Evolutionary conservation across 2,888 invertebrate genomes (phyloP).

Genomic region (Platypus cylindrus): DNA sequence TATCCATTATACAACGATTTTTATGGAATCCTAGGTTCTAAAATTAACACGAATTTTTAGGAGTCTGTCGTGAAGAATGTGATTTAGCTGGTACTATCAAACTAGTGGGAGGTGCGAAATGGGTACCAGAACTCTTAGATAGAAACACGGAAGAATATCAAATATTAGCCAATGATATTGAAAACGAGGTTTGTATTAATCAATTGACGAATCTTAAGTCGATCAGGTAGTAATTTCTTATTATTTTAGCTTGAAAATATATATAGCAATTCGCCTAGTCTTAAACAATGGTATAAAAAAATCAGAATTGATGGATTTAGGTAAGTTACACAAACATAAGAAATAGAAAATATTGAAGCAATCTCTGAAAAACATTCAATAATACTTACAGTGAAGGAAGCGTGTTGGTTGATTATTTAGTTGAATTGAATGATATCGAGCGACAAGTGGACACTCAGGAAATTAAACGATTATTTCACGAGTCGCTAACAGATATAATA

Average conservation of each 20-base stretch:
- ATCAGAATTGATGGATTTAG: conserved; percentile 76
- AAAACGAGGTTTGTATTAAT: conserved; percentile 52
- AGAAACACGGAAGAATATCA: conserved; percentile 82
- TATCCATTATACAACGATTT: background rate
- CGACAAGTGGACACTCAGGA: conserved; percentile 57
- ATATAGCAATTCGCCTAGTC: conserved; percentile 58
- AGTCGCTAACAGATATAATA: conserved; percentile 36
- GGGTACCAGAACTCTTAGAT: conserved; percentile 77
- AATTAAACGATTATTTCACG: conserved; percentile 55
- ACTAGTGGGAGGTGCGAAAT: conserved; percentile 66
- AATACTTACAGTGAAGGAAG: conserved; percentile 56
- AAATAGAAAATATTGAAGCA: background rate
- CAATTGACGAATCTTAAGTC: background rate
- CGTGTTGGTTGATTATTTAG: conserved; percentile 77
- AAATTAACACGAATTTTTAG: conserved; percentile 7
- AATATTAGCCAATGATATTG: conserved; percentile 64
- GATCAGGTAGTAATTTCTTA: background rate
- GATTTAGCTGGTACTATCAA: conserved; percentile 78
- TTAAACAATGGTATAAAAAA: conserved; percentile 73
- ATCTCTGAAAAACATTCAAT: background rate
- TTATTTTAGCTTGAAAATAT: conserved; percentile 65
- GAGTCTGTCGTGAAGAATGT: conserved; percentile 59
- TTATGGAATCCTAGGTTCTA: background rate
- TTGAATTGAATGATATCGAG: conserved; percentile 66
- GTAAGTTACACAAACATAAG: conserved; percentile 27